Evolutionary conservation across 2,888 invertebrate genomes (phyloP).

Genomic region (Ormyrus pomaceus): DNA sequence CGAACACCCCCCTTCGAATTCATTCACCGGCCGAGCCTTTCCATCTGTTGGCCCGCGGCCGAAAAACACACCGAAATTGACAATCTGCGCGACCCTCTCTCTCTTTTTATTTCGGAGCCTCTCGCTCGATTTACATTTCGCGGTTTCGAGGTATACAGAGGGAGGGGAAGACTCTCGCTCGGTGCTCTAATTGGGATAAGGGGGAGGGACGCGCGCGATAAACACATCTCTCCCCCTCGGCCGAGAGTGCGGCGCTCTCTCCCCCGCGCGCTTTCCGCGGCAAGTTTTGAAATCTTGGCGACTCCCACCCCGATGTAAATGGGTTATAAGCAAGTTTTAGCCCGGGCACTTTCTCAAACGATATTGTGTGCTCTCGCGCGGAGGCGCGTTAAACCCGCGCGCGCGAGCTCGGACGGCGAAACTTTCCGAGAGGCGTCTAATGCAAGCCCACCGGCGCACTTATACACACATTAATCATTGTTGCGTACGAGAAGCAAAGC

Average conservation of each 20-base stretch:
- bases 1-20: not conserved
- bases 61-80: conserved; percentile 2
- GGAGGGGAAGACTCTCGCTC: not conserved
- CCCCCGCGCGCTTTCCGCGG: not conserved
- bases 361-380: conserved; percentile 39
- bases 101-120: not conserved
- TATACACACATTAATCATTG: conserved; percentile 39
- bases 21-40: not conserved
- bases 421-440: conserved; percentile 42
- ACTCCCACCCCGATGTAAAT: conserved; percentile 35
- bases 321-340: conserved; percentile 50
- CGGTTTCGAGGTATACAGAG: not conserved
- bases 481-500: conserved; percentile 18
- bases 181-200: not conserved
- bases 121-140: conserved; percentile 28
- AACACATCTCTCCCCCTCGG: not conserved
- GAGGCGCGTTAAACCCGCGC: conserved; percentile 32
- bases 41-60: conserved; percentile 24
- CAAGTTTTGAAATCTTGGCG: conserved; percentile 45
- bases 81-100: not conserved
- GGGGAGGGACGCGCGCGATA: not conserved
- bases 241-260: too few relatives aligned
- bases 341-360: conserved; percentile 47
- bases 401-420: conserved; percentile 12
- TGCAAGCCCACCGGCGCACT: conserved; percentile 29